These are phyloP conservation scores for Propithecus perrieri DNA, from an alignment of 2,797 vertebrate species.

Conservation along the genomic window DNA sequence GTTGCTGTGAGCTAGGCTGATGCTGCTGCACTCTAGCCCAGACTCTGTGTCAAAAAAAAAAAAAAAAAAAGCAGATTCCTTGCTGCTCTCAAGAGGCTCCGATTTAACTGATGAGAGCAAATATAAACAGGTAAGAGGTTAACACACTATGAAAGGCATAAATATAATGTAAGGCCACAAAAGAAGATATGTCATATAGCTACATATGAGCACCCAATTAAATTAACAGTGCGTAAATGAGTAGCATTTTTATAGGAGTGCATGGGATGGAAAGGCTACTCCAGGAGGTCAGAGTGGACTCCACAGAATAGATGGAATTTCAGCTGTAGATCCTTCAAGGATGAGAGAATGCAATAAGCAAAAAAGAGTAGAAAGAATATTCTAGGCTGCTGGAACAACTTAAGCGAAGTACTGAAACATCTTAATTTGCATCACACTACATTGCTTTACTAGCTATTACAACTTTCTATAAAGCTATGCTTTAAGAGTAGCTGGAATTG, in stretches of 20 bases:
- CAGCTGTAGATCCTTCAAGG: not conserved
- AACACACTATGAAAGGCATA: not conserved
- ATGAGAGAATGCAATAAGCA: not conserved
- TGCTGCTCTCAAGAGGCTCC: not conserved
- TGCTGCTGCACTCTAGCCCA: not conserved
- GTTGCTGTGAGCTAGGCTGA: not conserved
- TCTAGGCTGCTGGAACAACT: not conserved
- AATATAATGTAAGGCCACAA: not conserved
- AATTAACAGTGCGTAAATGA: not conserved
- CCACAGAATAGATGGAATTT: not conserved
- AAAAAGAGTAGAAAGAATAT: conserved; percentile 1
- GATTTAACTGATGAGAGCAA: conserved; percentile 26
- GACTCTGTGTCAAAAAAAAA: not conserved
- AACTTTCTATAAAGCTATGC: not conserved
- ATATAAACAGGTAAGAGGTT: not conserved
- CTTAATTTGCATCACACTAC: not conserved
- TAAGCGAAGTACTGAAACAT: not conserved
- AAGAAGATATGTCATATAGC: not conserved
- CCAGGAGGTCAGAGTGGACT: not conserved
- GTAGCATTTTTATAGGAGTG: not conserved
- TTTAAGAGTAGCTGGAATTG: not conserved
- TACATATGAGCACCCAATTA: not conserved
- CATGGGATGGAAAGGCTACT: not conserved
- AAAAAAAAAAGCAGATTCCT: not conserved
- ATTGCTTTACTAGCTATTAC: not conserved